These are phyloP conservation scores for Lithophane semibrunnea DNA, from an alignment of 2,888 invertebrate genomes.

Conservation along the genomic window DNA sequence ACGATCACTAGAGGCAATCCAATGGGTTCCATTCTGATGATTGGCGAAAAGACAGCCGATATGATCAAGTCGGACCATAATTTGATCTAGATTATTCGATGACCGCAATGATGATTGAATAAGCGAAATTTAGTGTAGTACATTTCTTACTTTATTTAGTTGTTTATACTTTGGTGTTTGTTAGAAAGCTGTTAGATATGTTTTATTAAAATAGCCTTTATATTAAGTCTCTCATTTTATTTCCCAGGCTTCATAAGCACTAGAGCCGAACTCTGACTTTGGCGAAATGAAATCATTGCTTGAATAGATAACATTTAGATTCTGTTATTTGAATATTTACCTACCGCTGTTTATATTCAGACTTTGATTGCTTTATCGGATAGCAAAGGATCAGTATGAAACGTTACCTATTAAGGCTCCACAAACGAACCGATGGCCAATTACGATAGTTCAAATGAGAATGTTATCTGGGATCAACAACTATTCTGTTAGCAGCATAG, in stretches of 20 bases:
- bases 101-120: too few species aligned
- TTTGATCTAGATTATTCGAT: conserved; percentile 32
- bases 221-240: too few species aligned
- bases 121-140: not conserved
- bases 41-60: conserved; percentile 73
- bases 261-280: not conserved
- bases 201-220: too few species aligned
- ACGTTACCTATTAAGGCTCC: conserved; percentile 36
- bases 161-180: too few species aligned
- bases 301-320: conserved; percentile 5
- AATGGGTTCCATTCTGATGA: conserved; percentile 67
- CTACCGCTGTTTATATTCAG: not conserved
- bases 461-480: conserved; percentile 37
- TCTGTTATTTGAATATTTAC: conserved; percentile 19
- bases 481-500: conserved; percentile 10
- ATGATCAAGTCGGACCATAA: conserved; percentile 67
- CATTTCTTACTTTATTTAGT: not conserved
- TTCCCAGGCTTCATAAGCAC: too few species aligned
- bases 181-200: too few species aligned
- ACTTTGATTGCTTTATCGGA: conserved; percentile 33
- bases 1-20: conserved; percentile 65
- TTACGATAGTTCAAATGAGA: conserved; percentile 52
- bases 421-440: conserved; percentile 47
- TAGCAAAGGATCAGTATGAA: conserved; percentile 27
- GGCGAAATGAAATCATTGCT: not conserved